These are phyloP conservation scores for Phlogophora meticulosa DNA, from an alignment of 2,888 invertebrate species.

Conservation along the genomic window DNA sequence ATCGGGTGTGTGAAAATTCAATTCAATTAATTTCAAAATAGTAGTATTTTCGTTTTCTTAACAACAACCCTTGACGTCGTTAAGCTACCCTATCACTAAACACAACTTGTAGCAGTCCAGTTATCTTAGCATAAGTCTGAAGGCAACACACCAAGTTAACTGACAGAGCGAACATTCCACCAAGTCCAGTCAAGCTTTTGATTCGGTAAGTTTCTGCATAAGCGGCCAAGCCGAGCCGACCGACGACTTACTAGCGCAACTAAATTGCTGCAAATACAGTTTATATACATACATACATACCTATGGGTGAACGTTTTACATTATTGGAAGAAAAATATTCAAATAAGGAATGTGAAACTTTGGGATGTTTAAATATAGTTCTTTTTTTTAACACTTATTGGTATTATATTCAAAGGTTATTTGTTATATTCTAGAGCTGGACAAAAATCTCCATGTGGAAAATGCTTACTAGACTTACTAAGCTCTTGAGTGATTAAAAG, in stretches of 20 bases:
- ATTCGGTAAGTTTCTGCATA: conserved; percentile 81
- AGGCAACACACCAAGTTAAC: conserved; percentile 74
- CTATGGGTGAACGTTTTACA: not conserved
- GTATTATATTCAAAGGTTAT: too few relatives aligned
- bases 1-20: too few relatives aligned
- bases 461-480: too few relatives aligned
- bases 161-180: conserved; percentile 77
- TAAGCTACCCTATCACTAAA: conserved; percentile 15
- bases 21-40: too few relatives aligned
- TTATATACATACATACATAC: not conserved
- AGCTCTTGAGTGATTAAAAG: too few relatives aligned
- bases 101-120: conserved; percentile 42
- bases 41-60: too few relatives aligned
- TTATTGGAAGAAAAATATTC: conserved; percentile 8
- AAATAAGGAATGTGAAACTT: not conserved
- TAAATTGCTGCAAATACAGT: conserved; percentile 59
- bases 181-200: conserved; percentile 79
- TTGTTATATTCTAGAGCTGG: too few relatives aligned
- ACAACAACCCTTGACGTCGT: not conserved
- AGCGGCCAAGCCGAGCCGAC: conserved; percentile 71
- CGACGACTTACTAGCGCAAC: conserved; percentile 65
- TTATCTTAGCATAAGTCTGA: conserved; percentile 72
- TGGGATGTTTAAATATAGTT: too few relatives aligned
- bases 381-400: too few relatives aligned
- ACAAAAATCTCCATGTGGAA: too few relatives aligned